Conservation (phyloP, 1,140 invertebrate genomes). For the Drosophila chauvacae region DNA sequence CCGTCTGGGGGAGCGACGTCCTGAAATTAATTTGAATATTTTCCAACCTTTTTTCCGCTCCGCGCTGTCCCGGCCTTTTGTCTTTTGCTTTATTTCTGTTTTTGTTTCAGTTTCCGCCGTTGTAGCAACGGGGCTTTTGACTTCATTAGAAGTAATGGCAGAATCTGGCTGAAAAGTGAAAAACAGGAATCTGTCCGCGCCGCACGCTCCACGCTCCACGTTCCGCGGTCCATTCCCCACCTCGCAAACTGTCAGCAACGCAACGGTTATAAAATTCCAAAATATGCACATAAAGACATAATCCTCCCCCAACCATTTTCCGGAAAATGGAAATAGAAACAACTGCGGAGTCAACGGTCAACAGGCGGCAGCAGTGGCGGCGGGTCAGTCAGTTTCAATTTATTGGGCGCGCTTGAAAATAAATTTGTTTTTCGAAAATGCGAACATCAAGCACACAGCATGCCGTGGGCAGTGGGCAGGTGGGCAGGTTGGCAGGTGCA, state of each 20-base stretch:
- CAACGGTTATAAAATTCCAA: conserved; percentile 61
- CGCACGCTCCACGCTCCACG: neutral
- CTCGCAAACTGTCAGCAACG: conserved; percentile 29
- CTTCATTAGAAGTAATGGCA: conserved; percentile 72
- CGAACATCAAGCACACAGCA: conserved; percentile 56
- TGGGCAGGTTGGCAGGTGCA: neutral
- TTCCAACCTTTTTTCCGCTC: conserved; percentile 44
- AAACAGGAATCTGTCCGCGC: conserved; percentile 43
- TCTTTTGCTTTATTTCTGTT: conserved; percentile 32
- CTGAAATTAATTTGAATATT: conserved; percentile 81
- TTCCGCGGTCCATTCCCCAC: neutral
- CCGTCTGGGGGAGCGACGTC: conserved; percentile 13
- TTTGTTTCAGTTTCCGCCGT: conserved; percentile 41
- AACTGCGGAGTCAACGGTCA: conserved; percentile 51
- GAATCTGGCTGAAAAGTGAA: conserved; percentile 64
- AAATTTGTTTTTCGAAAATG: conserved; percentile 64
- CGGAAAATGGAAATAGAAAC: conserved; percentile 49
- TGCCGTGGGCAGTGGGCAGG: conserved; percentile 20
- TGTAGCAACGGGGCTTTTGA: conserved; percentile 50
- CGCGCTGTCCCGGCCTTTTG: conserved; percentile 29
- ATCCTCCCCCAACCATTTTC: conserved; percentile 48
- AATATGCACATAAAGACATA: conserved; percentile 67
- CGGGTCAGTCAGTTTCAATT: conserved; percentile 46
- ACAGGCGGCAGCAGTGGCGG: conserved; percentile 13
- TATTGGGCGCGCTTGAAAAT: conserved; percentile 62